Conservation (phyloP, 2,888 invertebrate species). For the Vesta saturnalis region DNA sequence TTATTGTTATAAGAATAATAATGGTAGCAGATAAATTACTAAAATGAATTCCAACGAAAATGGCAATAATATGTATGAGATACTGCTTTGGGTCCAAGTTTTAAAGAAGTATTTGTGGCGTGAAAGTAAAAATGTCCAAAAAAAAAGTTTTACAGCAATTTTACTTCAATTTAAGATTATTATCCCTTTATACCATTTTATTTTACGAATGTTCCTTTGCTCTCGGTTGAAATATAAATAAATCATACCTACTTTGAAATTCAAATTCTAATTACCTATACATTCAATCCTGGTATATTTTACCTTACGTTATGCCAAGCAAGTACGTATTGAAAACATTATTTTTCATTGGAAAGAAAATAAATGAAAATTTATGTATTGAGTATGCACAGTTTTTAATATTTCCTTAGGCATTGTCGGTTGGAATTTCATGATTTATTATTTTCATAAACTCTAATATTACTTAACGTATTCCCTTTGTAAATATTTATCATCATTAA, state of each 20-base stretch:
- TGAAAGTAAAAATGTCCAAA: background rate
- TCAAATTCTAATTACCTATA: background rate
- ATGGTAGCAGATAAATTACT: too few species aligned
- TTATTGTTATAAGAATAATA: too few species aligned
- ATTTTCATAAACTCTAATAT: background rate
- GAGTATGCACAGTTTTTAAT: background rate
- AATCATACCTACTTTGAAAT: background rate
- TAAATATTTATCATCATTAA: too few species aligned
- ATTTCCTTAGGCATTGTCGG: background rate
- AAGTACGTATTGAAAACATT: too few species aligned
- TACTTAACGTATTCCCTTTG: background rate
- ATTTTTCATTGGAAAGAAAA: background rate
- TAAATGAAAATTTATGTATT: background rate
- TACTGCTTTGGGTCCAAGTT: background rate
- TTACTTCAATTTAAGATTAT: background rate
- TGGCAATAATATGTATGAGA: too few species aligned
- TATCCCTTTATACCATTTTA: background rate
- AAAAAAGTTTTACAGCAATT: conserved; percentile 1
- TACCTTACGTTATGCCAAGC: too few species aligned
- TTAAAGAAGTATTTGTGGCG: background rate
- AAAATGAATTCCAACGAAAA: too few species aligned
- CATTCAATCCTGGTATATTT: too few species aligned
- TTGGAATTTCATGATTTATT: background rate
- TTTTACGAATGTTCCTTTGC: too few species aligned
- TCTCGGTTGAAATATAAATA: conserved; percentile 1